These are phyloP conservation scores for Enteromius treurensis DNA, from an alignment of 2,797 vertebrate species.

Conservation along the genomic window DNA sequence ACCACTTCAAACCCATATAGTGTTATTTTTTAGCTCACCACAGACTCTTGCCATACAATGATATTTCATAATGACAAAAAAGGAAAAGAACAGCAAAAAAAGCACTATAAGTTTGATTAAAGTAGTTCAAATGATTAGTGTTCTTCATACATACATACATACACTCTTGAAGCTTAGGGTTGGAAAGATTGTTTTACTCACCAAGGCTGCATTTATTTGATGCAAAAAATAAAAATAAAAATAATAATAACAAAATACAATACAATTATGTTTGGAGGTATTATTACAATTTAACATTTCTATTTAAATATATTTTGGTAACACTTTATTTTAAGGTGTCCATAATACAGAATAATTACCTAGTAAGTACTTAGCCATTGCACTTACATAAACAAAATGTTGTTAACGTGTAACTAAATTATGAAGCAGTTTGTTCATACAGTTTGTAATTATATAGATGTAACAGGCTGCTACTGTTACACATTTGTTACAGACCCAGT, in stretches of 20 bases:
- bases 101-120: neutral
- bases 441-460: no score
- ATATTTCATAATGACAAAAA: slow-evolving; percentile 1
- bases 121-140: neutral
- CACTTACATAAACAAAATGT: no score
- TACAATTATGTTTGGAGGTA: neutral
- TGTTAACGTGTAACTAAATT: no score
- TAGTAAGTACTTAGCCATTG: no score
- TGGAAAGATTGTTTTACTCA: neutral
- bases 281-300: neutral
- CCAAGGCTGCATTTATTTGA: neutral
- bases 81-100: neutral
- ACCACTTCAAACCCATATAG: neutral
- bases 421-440: no score
- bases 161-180: no score
- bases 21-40: neutral
- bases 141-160: neutral
- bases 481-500: no score
- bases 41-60: neutral
- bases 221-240: neutral
- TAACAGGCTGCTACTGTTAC: no score
- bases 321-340: no score
- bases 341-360: no score
- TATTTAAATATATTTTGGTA: neutral
- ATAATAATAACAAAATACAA: no score